These are phyloP conservation scores for Thryonomys swinderianus DNA, from an alignment of 2,113 vertebrate genomes.

Conservation along the genomic window DNA sequence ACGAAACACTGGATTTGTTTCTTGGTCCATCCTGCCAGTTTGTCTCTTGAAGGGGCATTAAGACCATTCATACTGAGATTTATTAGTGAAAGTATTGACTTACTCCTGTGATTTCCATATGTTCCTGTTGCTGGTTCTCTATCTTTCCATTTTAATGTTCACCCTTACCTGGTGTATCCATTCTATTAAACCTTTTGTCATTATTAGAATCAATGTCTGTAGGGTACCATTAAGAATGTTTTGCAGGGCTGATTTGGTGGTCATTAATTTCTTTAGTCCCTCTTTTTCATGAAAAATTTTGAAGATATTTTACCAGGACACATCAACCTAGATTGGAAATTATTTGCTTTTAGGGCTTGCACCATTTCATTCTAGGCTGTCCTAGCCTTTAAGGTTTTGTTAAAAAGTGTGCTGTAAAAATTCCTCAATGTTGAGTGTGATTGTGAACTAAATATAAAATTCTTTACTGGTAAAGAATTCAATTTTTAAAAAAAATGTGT, in stretches of 20 bases:
- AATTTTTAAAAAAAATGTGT: too few species aligned
- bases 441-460: too few species aligned
- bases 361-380: neutral
- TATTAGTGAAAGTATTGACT: neutral
- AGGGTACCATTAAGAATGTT: neutral
- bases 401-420: neutral
- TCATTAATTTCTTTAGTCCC: neutral
- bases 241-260: too few species aligned
- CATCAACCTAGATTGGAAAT: neutral
- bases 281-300: neutral
- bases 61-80: neutral
- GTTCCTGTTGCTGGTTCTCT: neutral
- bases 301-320: too few species aligned
- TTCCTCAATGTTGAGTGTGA: too few species aligned
- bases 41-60: neutral
- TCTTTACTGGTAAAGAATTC: too few species aligned
- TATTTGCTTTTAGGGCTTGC: neutral
- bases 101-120: neutral
- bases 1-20: too few species aligned
- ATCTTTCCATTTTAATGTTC: too few species aligned
- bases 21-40: neutral
- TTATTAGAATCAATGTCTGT: neutral
- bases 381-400: neutral
- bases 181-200: neutral
- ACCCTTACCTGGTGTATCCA: neutral